Evolutionary conservation across 2,113 vertebrate genomes (phyloP), one percentile per base, ranked within the genome.

Genomic region (Eptesicus fuscus): DNA sequence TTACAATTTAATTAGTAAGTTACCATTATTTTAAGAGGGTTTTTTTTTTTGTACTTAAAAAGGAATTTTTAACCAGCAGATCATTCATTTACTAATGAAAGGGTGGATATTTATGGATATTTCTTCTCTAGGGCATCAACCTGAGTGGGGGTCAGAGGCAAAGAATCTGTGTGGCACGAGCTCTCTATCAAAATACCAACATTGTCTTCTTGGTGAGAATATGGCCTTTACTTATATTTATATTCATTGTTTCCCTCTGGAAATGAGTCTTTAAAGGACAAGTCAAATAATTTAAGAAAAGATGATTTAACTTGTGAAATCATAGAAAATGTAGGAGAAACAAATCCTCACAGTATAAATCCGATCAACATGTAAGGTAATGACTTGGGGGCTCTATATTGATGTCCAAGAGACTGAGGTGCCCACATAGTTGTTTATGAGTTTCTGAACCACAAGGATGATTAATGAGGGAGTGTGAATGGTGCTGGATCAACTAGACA

Each of bases 181-280:
- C 99, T 2, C 99, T 99, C 70, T 99, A 99, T 97, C 99, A 99
- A 97, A 99, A 99, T 98, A 99, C 99, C 98, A 99, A 99, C 98
- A 99, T 99, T 7, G 99, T 99, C 97, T 99, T 99, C 97, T 97
- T 99, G 99, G 99, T 99, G 98, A 99, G 99, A 85, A 67, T 87
- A 53, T 22, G 35, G 25, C 14, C 74, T 90, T 88, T 7, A 3
- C 5, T 74, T 95, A 88, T 28, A 56, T 84, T 94, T 94, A 22
- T 73, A 28, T 56, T 95, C n/a, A 18, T 44, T 61, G 56, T 61
- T 70, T 40, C 25, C 7, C 17, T 84, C 47, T 59, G 32, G 25
- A 93, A 94, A 80, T 40, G 61, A 61, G 7, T 74, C 37, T 83
- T 71, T 85, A 88, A 51, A 88, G 18, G 20, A 30, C 10, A 70